Evolutionary conservation across 1,140 invertebrate genomes (phyloP), one percentile per base, ranked within the genome.

Genomic region (Sitobion miscanthi): DNA sequence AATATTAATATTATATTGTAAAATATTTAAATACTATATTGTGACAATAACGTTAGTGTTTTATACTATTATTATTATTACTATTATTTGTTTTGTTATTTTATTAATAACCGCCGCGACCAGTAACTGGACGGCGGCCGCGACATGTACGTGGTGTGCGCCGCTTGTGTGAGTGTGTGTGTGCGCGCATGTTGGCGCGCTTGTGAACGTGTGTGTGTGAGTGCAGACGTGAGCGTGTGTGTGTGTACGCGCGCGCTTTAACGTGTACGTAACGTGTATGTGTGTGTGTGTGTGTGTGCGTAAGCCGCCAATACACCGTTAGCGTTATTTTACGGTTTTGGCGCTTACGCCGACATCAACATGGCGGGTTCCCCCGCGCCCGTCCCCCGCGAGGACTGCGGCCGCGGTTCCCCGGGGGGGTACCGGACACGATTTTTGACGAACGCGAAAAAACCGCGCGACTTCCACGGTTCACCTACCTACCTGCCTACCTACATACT

Each of bases 341-440:
- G 91, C 91, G 91, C 91, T 93, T 57, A 93, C 62, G 62, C n/a
- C 47, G 91, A 93, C 62, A 77, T 93, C 91, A 93, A 93, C 91
- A 93, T 93, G 91, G 91, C 91, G 91, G 82, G 91, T 85, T 30
- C 11, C n/a, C 91, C 91, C 91, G 62, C 91, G 91, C 9, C 54
- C 82, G 91, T 17, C 25, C 57, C 30, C 62, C 14, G 25, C 62
- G 11, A n/a, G 3, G 30, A 77, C 62, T 2, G n/a, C 14, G 25
- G n/a, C 20, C 52, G 52, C 62, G 62, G 62, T 77, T 17, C n/a
- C n/a, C 62, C 62, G 62, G 62, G 62, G 91, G 91, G 91, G 49
- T 30, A 20, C 35, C n/a, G 52, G 91, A 86, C 77, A 38, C 30
- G 38, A 21, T 21, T 45, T 92, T 93, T 45, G 91, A 30, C 82